Base-by-base conservation (phyloP, 2,888 invertebrate genomes). In the Geophilus truncorum region DNA sequence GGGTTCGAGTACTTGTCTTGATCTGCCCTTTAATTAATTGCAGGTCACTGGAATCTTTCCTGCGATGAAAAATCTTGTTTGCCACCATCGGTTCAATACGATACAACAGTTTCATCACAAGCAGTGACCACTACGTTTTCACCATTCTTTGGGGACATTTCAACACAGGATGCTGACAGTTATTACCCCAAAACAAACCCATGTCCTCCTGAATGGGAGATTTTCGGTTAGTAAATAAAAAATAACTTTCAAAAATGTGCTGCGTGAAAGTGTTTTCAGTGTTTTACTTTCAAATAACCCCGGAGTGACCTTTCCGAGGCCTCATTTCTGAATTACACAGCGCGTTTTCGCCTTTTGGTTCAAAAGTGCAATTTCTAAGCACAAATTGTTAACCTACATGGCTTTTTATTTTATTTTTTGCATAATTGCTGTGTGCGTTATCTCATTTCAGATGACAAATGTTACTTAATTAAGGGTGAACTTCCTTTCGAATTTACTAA, bases 401-500 rank as follows among this genome's bases (percentile, higher is more conserved):
- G n/a, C n/a, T n/a, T n/a, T n/a, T n/a, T n/a, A n/a, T n/a, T n/a
- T n/a, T n/a, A n/a, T n/a, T n/a, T n/a, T 40, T 40, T 40, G 40
- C 12, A 40, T 62, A 62, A n/a, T 21, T 21, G 0, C 57, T 10
- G 12, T 18, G 7, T 7, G 18, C n/a, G n/a, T 57, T 18, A 10
- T 62, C 23, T 62, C 57, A 23, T 62, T 62, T 5, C 57, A 62
- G 57, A 62, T 23, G 23, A 62, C 57, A 62, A 62, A 23, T 62
- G 57, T 62, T 62, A 62, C 57, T 62, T 62, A 62, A 62, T 62
- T 62, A 62, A 62, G 21, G 57, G 57, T 62, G 57, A 62, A 62
- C 2, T 62, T 23, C 18, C 57, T 4, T 1, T 23, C 5, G 57
- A 62, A 18, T 23, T 10, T 62, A 21, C 23, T 62, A 62, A 62